Percentiles rank a stretch among this genome's conserved stretches.
phyloP scores from a whole-genome alignment of 2,888 invertebrate species.

The Autographa pulchrina region DNA sequence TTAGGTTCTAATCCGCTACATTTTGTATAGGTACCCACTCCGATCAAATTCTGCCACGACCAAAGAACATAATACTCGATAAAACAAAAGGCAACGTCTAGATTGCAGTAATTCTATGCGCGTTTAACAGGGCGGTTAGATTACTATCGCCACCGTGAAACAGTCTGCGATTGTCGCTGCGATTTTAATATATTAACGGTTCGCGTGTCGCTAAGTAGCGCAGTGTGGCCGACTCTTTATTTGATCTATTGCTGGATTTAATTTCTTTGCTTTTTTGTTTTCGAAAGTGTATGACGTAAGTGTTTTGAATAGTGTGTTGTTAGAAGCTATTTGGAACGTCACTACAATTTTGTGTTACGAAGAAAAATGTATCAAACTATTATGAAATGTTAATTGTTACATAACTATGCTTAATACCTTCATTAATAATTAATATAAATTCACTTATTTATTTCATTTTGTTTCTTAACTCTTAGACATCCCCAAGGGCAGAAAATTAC shows the following conservation, averaged over 20 bases:
- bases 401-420: too few species aligned
- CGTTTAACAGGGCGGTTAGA: slow-evolving; percentile 59
- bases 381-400: too few species aligned
- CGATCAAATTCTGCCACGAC: too few species aligned
- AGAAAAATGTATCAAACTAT: background rate
- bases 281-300: slow-evolving; percentile 2
- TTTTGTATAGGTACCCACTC: background rate
- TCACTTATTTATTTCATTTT: too few species aligned
- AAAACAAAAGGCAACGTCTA: slow-evolving; percentile 12
- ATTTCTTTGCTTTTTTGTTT: slow-evolving; percentile 23
- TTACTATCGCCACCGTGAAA: slow-evolving; percentile 62
- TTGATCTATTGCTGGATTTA: slow-evolving; percentile 49
- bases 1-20: background rate
- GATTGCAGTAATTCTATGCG: slow-evolving; percentile 16
- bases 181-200: slow-evolving; percentile 64
- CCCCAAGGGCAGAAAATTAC: background rate
- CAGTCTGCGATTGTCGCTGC: slow-evolving; percentile 67
- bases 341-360: background rate
- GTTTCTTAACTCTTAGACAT: background rate
- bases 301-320: background rate
- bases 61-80: background rate
- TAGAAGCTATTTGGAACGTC: background rate
- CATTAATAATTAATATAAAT: too few species aligned
- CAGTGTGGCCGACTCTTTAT: slow-evolving; percentile 50
- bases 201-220: slow-evolving; percentile 66